phyloP scores from a whole-genome alignment of 2,797 vertebrate genomes.

The Bradypodion pumilum region DNA sequence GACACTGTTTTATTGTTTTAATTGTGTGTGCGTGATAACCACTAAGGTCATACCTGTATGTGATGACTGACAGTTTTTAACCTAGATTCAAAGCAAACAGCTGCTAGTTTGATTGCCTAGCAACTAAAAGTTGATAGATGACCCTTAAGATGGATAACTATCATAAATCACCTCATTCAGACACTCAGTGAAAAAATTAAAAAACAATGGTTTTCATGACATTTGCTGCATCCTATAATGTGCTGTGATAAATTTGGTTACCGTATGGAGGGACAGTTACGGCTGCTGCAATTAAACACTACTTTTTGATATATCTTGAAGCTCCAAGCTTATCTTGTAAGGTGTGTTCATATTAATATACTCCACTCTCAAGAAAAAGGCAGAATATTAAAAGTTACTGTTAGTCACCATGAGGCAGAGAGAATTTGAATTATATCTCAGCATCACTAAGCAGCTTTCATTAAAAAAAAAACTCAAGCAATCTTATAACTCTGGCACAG shows the following conservation, averaged over 20 bases:
- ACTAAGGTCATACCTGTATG: constrained; percentile 84
- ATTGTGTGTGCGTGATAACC: constrained; percentile 73
- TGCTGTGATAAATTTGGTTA: constrained; percentile 85
- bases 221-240: constrained; percentile 86
- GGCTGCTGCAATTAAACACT: constrained; percentile 79
- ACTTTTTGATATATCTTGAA: constrained; percentile 65
- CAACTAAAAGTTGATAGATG: constrained; percentile 99
- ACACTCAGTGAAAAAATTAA: constrained; percentile 83
- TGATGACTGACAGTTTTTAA: constrained; percentile 88
- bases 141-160: constrained; percentile 99
- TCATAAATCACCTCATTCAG: constrained; percentile 98
- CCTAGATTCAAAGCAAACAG: constrained; percentile 92
- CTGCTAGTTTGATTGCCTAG: constrained; percentile 99
- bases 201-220: constrained; percentile 86
- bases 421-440: constrained; percentile 58
- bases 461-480: constrained; percentile 66
- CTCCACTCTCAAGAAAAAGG: constrained; percentile 55
- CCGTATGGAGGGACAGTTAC: constrained; percentile 69
- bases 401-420: constrained; percentile 57
- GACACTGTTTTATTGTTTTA: constrained; percentile 67
- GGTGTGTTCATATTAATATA: constrained; percentile 62
- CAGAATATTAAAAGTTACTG: constrained; percentile 66
- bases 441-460: constrained; percentile 70
- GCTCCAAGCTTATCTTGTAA: constrained; percentile 57
- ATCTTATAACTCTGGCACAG: constrained; percentile 65